Evolutionary conservation across 2,113 vertebrate species (phyloP), one percentile per base, ranked within the genome.

Genomic region (Anguilla japonica): DNA sequence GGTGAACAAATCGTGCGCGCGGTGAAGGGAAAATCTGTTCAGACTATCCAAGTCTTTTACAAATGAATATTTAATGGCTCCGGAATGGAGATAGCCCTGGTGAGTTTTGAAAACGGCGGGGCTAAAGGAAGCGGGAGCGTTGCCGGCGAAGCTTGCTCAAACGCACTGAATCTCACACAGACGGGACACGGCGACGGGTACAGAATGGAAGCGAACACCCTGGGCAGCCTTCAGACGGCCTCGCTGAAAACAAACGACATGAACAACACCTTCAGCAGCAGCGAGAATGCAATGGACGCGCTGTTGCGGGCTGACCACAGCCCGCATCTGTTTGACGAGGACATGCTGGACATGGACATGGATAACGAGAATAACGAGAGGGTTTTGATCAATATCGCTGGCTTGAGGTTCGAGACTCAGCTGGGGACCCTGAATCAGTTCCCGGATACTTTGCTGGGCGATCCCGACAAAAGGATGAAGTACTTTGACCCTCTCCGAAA

Each of bases 401-500:
- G 98, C 75, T 94, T 99, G 80, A 95, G 96, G 89, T 99, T 98
- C 43, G 98, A 99, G 94, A 99, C 98, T 1, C 98, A 98, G 92
- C 94, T 99, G 91, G 96, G 97, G 22, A 99, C 98, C n/a, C 94
- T 99, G 75, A 98, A 96, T 92, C 98, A 98, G 94, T 99, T 99
- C 91, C 98, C 98, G 0, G 94, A 99, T 86, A 99, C 97, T 18
- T 91, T 99, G 40, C 93, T 99, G 81, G 98, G 98, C 1, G 97
- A 99, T 90, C 98, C 98, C 0, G 93, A 95, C 41, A 97, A 97
- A 91, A 96, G 98, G 89, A 97, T 99, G 67, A 97, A 96, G 75
- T 99, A 98, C 95, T 99, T 99, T 6, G 98, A 99, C 90, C 98
- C 98, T 0, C 96, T 99, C n/a, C 94, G 98, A 85, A 99, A 99